Evolutionary conservation across 2,113 vertebrate species (phyloP), one percentile per base, ranked within the genome.

Genomic region (Pantherophis guttatus): DNA sequence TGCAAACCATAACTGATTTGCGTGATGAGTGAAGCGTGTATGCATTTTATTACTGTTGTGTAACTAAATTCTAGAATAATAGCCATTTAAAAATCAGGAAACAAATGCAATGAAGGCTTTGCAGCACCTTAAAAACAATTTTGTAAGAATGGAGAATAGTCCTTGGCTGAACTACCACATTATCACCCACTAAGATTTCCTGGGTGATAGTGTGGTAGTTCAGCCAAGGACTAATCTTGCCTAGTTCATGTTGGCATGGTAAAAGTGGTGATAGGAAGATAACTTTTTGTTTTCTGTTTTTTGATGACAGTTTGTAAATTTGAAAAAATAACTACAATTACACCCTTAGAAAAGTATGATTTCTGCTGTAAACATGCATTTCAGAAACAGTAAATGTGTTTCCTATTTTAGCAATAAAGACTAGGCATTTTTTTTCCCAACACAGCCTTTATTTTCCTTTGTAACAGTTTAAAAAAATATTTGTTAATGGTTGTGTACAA

Each of bases 381-480:
- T 81, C 33, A 81, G 33, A 81, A 81, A 75, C 15, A 39, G 1
- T 75, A 6, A 24, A 29, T 52, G 19, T 24, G 21, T 87, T 54
- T 54, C 85, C 23, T 88, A 81, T 48, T 53, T 50, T 55, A 23
- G 12, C 53, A 85, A 50, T 29, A 54, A 90, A 87, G 62, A 29
- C 3, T 57, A 90, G 23, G 54, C 75, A 87, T 53, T 33, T 90
- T 90, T 90, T 93, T 86, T 90, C 90, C n/a, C 89, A 93, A 93
- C 92, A 93, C 92, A 93, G 94, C 93, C 95, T 97, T 97, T 97
- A 97, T 96, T 97, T 96, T 96, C 94, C 91, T 94, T 95, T 96
- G 93, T 87, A 95, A 97, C 93, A 95, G 95, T 96, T 90, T 94
- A 96, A 95, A 95, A 92, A 96, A 96, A 97, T 96, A 95, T 94